Conservation (phyloP, 2,113 vertebrate genomes). For the Oplegnathus fasciatus region DNA sequence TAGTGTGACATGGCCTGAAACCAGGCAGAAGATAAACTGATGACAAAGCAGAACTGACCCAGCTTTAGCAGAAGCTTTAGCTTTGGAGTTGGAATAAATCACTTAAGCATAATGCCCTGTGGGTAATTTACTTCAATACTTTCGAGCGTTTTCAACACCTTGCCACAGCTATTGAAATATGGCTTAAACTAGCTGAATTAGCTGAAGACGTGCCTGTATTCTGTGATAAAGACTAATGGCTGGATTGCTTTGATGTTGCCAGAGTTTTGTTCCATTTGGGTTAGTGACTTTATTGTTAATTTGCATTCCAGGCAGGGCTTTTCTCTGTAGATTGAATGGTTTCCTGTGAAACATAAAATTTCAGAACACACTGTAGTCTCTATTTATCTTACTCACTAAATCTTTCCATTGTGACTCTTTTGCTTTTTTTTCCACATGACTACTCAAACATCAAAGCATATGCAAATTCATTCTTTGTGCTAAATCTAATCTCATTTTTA, state of each 20-base stretch:
- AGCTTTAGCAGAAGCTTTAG: conserved; percentile 48
- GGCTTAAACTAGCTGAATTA: conserved; percentile 50
- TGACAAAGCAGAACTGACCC: conserved; percentile 61
- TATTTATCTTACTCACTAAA: conserved; percentile 32
- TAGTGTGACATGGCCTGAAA: background rate
- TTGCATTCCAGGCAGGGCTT: background rate
- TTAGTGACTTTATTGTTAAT: conserved; percentile 16
- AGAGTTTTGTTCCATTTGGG: conserved; percentile 36
- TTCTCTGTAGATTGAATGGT: conserved; percentile 9
- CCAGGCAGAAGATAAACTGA: conserved; percentile 50
- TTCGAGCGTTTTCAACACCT: conserved; percentile 35
- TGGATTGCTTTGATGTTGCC: conserved; percentile 18
- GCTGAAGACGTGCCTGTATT: conserved; percentile 21
- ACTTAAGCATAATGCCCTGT: conserved; percentile 47
- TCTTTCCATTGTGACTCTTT: background rate
- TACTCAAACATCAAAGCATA: background rate
- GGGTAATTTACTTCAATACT: conserved; percentile 60
- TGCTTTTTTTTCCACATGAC: background rate
- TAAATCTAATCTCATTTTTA: conserved; percentile 1
- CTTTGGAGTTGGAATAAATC: conserved; percentile 63
- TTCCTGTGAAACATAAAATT: conserved; percentile 18
- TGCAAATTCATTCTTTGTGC: background rate
- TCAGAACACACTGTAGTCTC: background rate
- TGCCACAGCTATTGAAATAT: conserved; percentile 50
- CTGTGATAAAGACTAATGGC: conserved; percentile 41